Evolutionary conservation across 1,140 invertebrate genomes (phyloP).

Genomic region (Neodiprion pinetum): DNA sequence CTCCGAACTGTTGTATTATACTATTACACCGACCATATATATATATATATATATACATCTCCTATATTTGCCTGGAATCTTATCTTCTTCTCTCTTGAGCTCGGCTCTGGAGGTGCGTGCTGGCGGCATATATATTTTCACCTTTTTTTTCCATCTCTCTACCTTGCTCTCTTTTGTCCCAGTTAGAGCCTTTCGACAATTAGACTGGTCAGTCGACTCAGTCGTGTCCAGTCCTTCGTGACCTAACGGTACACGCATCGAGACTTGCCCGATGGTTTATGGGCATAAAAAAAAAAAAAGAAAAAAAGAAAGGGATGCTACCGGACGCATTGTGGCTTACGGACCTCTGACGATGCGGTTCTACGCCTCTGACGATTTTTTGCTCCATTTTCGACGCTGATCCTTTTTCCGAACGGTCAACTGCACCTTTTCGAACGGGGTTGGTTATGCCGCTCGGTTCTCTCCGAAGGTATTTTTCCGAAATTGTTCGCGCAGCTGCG

Average conservation of each 20-base stretch:
- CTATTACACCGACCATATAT: too few species aligned
- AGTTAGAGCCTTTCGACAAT: background rate
- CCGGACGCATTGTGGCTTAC: background rate
- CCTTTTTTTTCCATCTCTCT: background rate
- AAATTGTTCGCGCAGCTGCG: background rate
- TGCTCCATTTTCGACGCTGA: constrained; percentile 35
- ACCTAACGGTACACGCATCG: background rate
- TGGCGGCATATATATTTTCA: background rate
- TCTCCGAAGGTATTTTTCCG: too few species aligned
- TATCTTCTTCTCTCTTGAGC: background rate
- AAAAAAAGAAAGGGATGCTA: background rate
- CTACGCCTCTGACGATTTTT: constrained; percentile 30
- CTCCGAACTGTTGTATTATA: too few species aligned
- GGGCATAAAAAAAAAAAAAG: background rate
- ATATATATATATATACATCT: too few species aligned
- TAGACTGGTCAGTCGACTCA: background rate
- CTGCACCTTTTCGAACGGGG: constrained; percentile 21
- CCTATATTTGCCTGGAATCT: background rate
- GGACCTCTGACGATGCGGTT: background rate
- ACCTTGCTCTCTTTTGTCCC: background rate
- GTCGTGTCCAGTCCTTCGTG: too few species aligned
- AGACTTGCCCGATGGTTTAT: background rate
- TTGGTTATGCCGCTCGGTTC: constrained; percentile 1
- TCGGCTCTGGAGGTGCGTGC: background rate
- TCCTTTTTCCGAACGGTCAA: background rate